Evolutionary conservation across 1,140 invertebrate genomes (phyloP), one percentile per base, ranked within the genome.

Genomic region (Episyrphus balteatus): DNA sequence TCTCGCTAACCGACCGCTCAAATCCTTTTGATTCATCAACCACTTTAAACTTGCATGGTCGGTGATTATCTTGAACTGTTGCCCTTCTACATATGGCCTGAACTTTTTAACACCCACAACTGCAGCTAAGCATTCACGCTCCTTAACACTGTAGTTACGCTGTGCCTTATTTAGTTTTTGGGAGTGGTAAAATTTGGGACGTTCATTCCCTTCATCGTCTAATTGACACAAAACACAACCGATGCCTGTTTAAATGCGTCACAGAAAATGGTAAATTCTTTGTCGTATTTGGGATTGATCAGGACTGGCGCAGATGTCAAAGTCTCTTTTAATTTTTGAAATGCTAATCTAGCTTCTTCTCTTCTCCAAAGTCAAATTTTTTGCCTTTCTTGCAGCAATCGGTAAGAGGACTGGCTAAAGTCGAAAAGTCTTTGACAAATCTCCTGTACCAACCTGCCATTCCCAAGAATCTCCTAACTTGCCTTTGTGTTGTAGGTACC

Each of bases 171-270:
- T 41, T 46, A 71, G 72, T 39, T 70, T 55, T 46, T 71, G 55
- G 1, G 74, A 53, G 5, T 62, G 66, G 45, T 55, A 57, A 0
- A 75, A 39, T 10, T 73, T 52, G 10, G 68, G 48, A 30, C 14
- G 19, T 41, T 49, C 48, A 32, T 44, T 10, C 2, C 37, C 43
- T 11, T 44, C 14, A 11, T 45, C 48, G 18, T 66, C 42, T 48
- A 52, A 21, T 21, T 49, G 48, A 17, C 33, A 32, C 7, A 49
- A 34, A 10, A 49, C 37, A 8, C 18, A 32, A 15, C 47, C 47
- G 11, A 49, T 19, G 71, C 42, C 48, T 19, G 13, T 12, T 40
- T 26, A 21, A 21, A 39, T 19, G 48, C 48, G 44, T 49, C 48
- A 32, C 50, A 46, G 10, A 55, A 50, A 17, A 56, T 42, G 21